Evolutionary conservation across 2,797 vertebrate species (phyloP).

Genomic region (Ataeniobius toweri): DNA sequence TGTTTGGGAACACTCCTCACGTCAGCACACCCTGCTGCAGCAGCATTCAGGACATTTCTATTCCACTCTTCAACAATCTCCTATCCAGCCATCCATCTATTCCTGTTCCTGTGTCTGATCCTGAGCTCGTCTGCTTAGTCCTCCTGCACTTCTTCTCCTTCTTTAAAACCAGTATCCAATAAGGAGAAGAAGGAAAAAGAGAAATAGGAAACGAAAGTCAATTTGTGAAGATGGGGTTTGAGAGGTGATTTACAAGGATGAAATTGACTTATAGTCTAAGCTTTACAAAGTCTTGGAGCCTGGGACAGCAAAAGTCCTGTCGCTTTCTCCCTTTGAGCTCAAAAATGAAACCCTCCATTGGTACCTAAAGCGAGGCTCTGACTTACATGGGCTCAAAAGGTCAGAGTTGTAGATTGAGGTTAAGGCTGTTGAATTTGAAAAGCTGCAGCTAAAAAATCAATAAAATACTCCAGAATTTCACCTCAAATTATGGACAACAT

Average conservation of each 20-base stretch:
- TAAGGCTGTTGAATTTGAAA: slow-evolving; percentile 11
- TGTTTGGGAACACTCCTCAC: slow-evolving; percentile 79
- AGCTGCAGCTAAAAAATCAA: slow-evolving; percentile 24
- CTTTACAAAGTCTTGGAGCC: slow-evolving; percentile 36
- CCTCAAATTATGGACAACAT: background rate
- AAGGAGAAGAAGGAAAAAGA: slow-evolving; percentile 2
- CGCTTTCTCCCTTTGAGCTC: slow-evolving; percentile 28
- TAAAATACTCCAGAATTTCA: slow-evolving; percentile 1
- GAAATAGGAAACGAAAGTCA: slow-evolving; percentile 8
- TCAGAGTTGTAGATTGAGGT: slow-evolving; percentile 26
- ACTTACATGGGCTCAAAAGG: slow-evolving; percentile 44
- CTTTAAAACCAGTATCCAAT: slow-evolving; percentile 30
- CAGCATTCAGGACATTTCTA: slow-evolving; percentile 71
- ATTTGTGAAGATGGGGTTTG: slow-evolving; percentile 28
- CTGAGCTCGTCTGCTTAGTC: slow-evolving; percentile 40
- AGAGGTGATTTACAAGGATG: slow-evolving; percentile 39
- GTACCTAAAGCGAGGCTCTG: slow-evolving; percentile 21
- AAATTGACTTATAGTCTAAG: slow-evolving; percentile 40
- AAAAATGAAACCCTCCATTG: slow-evolving; percentile 9
- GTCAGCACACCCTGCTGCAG: slow-evolving; percentile 75
- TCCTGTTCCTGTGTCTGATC: slow-evolving; percentile 47
- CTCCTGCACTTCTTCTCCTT: slow-evolving; percentile 16
- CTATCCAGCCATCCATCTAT: slow-evolving; percentile 61
- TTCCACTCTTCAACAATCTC: slow-evolving; percentile 62
- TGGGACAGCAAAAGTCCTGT: slow-evolving; percentile 23